A percentile compares a stretch with the other conserved stretches of the same genome.
phyloP scores from a whole-genome alignment of 2,113 vertebrate species.

The Gadus macrocephalus region DNA sequence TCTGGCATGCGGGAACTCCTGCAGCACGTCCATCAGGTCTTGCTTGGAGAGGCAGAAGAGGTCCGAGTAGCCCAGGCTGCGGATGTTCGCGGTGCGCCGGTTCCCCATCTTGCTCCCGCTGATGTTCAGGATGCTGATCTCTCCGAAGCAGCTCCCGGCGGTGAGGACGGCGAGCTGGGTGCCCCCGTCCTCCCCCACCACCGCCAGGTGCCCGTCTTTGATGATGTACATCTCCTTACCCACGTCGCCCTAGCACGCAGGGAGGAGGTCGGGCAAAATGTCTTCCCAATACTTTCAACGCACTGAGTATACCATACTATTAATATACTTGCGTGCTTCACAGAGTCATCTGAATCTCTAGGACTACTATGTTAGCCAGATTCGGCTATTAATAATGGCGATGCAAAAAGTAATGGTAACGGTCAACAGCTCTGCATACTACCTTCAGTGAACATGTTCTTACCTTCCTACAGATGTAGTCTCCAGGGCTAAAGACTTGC shows the following conservation, averaged over 20 bases:
- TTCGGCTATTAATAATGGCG: neutral
- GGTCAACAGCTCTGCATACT: no score
- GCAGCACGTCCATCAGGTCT: conserved; percentile 91
- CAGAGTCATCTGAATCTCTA: no score
- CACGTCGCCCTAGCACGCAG: conserved; percentile 76
- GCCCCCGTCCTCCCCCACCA: conserved; percentile 86
- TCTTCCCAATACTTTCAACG: no score
- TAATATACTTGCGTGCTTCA: no score
- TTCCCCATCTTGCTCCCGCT: conserved; percentile 98
- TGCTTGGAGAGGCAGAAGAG: conserved; percentile 96
- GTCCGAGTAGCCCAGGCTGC: conserved; percentile 93
- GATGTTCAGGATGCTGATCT: conserved; percentile 97
- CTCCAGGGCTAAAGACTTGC: conserved; percentile 95
- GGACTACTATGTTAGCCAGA: no score
- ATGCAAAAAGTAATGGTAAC: no score
- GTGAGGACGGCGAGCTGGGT: conserved; percentile 87
- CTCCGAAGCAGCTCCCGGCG: conserved; percentile 91
- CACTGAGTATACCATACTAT: no score
- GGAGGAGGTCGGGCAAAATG: neutral
- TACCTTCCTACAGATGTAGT: conserved; percentile 89
- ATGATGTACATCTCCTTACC: conserved; percentile 99
- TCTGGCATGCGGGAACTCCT: conserved; percentile 92
- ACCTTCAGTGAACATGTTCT: neutral
- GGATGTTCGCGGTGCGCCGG: conserved; percentile 89
- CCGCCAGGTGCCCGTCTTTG: conserved; percentile 90